Evolutionary conservation across 2,113 vertebrate genomes (phyloP).

Genomic region (Lipophrys pholis): DNA sequence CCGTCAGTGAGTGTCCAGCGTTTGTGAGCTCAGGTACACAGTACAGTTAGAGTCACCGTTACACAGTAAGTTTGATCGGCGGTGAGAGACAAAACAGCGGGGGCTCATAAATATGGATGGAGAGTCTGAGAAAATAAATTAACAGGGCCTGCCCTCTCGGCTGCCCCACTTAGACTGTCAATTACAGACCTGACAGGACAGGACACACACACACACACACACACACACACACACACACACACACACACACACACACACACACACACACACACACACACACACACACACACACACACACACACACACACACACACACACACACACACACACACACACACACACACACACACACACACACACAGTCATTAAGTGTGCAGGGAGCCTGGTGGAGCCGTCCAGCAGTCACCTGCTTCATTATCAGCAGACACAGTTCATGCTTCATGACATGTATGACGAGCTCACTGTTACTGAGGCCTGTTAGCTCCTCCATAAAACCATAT

Average conservation of each 20-base stretch:
- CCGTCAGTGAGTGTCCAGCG: slow-evolving; percentile 73
- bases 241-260: slow-evolving; percentile 59
- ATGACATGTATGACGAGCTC: slow-evolving; percentile 83
- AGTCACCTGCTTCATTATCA: slow-evolving; percentile 91
- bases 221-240: slow-evolving; percentile 74
- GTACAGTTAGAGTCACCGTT: slow-evolving; percentile 57
- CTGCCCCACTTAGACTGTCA: slow-evolving; percentile 97
- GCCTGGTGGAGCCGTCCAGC: slow-evolving; percentile 84
- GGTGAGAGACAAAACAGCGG: slow-evolving; percentile 98
- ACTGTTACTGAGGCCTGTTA: slow-evolving; percentile 78
- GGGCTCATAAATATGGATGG: slow-evolving; percentile 97
- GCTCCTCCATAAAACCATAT: slow-evolving; percentile 51
- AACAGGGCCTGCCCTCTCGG: slow-evolving; percentile 91
- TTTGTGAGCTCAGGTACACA: slow-evolving; percentile 82
- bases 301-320: too few species aligned
- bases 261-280: slow-evolving; percentile 57
- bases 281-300: too few species aligned
- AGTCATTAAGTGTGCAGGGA: slow-evolving; percentile 86
- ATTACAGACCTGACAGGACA: slow-evolving; percentile 89
- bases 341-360: slow-evolving; percentile 52
- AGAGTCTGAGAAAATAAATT: slow-evolving; percentile 95
- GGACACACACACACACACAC: slow-evolving; percentile 77
- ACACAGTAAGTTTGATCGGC: slow-evolving; percentile 86
- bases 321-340: too few species aligned
- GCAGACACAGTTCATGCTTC: slow-evolving; percentile 85